These are phyloP conservation scores for Prolemur simus DNA, from an alignment of 2,113 vertebrate species.

Conservation along the genomic window DNA sequence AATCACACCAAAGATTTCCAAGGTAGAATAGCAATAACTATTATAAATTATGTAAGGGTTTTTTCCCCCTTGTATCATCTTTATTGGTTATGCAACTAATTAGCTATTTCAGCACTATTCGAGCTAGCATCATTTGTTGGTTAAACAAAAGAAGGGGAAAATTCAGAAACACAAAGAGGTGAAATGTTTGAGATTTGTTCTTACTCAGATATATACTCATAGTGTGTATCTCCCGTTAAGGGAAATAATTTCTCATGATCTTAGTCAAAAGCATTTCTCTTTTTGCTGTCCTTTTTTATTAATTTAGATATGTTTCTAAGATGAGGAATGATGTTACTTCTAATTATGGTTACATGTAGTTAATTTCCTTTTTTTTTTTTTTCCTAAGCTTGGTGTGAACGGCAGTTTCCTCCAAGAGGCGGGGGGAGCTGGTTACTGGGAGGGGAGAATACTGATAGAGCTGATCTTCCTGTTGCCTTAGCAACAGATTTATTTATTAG, in stretches of 20 bases:
- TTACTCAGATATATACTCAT: constrained; percentile 64
- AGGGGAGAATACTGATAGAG: constrained; percentile 82
- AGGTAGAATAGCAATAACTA: constrained; percentile 51
- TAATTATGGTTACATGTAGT: constrained; percentile 90
- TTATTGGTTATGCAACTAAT: constrained; percentile 62
- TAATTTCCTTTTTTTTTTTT: constrained; percentile 85
- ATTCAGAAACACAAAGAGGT: constrained; percentile 73
- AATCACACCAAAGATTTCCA: background rate
- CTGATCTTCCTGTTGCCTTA: constrained; percentile 88
- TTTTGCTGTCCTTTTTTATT: constrained; percentile 81
- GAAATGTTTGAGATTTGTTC: constrained; percentile 73
- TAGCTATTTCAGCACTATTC: constrained; percentile 31
- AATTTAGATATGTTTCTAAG: constrained; percentile 84
- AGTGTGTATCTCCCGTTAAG: constrained; percentile 68
- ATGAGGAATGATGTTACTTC: constrained; percentile 88
- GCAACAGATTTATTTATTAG: constrained; percentile 95
- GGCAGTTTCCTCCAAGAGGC: constrained; percentile 81
- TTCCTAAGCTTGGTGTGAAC: constrained; percentile 87
- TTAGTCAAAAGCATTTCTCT: constrained; percentile 73
- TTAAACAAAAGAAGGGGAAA: constrained; percentile 68
- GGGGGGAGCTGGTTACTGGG: constrained; percentile 41
- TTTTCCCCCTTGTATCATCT: background rate
- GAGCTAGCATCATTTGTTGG: constrained; percentile 39
- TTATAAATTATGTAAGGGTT: constrained; percentile 58
- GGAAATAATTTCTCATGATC: constrained; percentile 79